These are phyloP conservation scores for Stichodactyla helianthus DNA, from an alignment of 64 coral and sea anemone species.

Conservation along the genomic window DNA sequence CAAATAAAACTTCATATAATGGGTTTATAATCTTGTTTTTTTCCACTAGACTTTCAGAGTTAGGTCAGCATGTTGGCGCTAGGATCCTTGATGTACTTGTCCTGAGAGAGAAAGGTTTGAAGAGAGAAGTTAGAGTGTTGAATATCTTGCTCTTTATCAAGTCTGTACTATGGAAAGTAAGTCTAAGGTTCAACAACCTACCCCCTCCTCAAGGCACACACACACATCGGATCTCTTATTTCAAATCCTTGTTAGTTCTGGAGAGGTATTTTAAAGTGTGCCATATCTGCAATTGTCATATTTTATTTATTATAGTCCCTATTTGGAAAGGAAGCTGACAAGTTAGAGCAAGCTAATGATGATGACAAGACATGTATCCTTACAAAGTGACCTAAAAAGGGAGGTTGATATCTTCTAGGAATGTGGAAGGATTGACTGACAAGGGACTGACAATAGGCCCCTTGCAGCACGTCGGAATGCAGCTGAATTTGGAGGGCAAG, in stretches of 20 bases:
- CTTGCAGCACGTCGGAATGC: too few species aligned
- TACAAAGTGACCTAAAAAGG: too few species aligned
- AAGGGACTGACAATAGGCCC: too few species aligned
- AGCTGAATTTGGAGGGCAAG: too few species aligned
- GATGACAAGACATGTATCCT: conserved; percentile 99
- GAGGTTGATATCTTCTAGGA: too few species aligned
- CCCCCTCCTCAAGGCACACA: too few species aligned
- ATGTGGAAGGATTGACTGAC: too few species aligned
- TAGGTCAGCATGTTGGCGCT: conserved; percentile 90
- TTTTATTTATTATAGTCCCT: conserved; percentile 59
- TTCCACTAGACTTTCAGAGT: conserved; percentile 78
- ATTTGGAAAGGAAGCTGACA: conserved; percentile 99
- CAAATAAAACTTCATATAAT: background rate
- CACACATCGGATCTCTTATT: too few species aligned
- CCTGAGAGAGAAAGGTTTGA: conserved; percentile 83
- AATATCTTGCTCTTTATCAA: conserved; percentile 98
- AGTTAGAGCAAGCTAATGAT: conserved; percentile 98
- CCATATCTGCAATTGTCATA: too few species aligned
- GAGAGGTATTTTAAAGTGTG: too few species aligned
- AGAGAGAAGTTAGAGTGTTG: conserved; percentile 81
- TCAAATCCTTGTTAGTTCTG: too few species aligned
- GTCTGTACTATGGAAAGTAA: conserved; percentile 92
- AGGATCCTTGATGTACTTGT: conserved; percentile 95
- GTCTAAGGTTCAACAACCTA: background rate
- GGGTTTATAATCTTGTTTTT: too few species aligned